Percentiles rank a stretch among this genome's conserved stretches.
Conservation (phyloP, 2,888 invertebrate species). For the Eristalis arbustorum region DNA sequence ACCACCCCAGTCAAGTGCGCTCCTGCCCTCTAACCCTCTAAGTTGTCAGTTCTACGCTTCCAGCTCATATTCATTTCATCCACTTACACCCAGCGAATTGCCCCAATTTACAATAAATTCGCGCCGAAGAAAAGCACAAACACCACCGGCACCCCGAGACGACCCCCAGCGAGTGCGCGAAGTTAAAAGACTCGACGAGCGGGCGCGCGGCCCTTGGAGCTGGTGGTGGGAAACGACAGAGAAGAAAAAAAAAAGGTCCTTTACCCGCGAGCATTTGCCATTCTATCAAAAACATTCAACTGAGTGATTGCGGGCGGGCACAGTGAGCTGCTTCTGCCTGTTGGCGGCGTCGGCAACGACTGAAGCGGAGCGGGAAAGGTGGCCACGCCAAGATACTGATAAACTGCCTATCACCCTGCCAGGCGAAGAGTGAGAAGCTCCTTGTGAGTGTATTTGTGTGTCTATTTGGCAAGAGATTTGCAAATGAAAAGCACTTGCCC, state of each 20-base stretch:
- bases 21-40: constrained; percentile 24
- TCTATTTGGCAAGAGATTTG: constrained; percentile 70
- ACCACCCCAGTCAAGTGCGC: background rate
- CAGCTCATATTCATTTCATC: constrained; percentile 63
- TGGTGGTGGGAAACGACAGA: background rate
- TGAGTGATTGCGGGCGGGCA: constrained; percentile 63
- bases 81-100: constrained; percentile 63
- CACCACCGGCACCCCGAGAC: background rate
- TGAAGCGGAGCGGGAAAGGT: constrained; percentile 9
- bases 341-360: constrained; percentile 2
- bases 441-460: constrained; percentile 60
- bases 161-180: background rate
- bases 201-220: background rate
- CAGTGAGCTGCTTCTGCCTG: constrained; percentile 17
- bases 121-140: constrained; percentile 48
- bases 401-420: constrained; percentile 57
- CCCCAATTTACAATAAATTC: constrained; percentile 68
- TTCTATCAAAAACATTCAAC: constrained; percentile 69
- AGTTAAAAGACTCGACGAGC: background rate
- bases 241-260: constrained; percentile 42
- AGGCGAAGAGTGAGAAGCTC: constrained; percentile 20
- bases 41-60: constrained; percentile 21
- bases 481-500: constrained; percentile 64
- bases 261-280: constrained; percentile 61
- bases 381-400: constrained; percentile 50